Evolutionary conservation across 2,888 invertebrate species (phyloP).

Genomic region (Diogma glabrata): DNA sequence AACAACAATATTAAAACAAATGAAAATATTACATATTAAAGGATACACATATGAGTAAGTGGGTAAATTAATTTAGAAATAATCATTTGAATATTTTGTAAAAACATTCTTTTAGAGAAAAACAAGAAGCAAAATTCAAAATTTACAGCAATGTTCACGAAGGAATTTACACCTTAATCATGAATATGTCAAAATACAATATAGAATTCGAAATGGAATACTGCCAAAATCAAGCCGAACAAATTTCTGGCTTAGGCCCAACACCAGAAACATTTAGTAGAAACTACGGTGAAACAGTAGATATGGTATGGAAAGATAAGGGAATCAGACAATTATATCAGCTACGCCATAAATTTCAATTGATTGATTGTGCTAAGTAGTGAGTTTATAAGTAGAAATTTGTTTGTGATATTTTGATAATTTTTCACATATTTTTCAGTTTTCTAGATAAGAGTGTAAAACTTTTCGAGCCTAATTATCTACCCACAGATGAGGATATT

Average conservation of each 20-base stretch:
- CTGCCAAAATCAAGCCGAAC: conserved; percentile 31
- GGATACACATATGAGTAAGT: conserved; percentile 64
- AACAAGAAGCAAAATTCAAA: background rate
- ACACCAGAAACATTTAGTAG: conserved; percentile 25
- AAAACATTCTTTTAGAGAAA: background rate
- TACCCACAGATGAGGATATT: background rate
- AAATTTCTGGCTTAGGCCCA: background rate
- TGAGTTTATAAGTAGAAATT: background rate
- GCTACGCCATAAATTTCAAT: background rate
- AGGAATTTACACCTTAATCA: conserved; percentile 1
- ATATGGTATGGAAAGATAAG: background rate
- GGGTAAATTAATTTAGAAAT: background rate
- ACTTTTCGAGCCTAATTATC: background rate
- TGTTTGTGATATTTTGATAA: background rate
- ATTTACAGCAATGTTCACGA: background rate
- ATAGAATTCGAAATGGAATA: conserved; percentile 34
- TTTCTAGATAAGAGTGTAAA: background rate
- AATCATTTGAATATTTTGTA: background rate
- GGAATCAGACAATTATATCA: background rate
- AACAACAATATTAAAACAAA: conserved; percentile 76
- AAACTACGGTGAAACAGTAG: conserved; percentile 35
- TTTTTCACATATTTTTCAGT: background rate
- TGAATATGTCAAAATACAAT: background rate
- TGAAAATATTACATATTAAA: conserved; percentile 72
- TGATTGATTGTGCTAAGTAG: background rate